Evolutionary conservation across 2,797 vertebrate genomes (phyloP).

Genomic region (Xerus rutilus): DNA sequence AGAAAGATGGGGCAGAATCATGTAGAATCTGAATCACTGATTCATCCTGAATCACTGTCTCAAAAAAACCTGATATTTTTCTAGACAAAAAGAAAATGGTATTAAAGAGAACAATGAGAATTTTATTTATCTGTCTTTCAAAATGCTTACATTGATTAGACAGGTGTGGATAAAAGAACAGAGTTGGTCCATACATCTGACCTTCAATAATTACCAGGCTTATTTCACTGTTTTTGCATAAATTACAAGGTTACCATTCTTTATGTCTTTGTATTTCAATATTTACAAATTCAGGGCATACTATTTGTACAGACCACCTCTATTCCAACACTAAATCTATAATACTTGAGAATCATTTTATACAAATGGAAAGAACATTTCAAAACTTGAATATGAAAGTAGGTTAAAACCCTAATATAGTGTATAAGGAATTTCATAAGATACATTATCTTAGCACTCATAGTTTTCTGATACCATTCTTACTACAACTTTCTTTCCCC

Average conservation of each 20-base stretch:
- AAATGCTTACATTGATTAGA: background rate
- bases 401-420: background rate
- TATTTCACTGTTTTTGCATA: background rate
- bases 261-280: constrained; percentile 27
- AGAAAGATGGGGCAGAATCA: background rate
- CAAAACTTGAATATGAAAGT: constrained; percentile 20
- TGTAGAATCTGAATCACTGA: background rate
- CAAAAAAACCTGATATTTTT: background rate
- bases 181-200: background rate
- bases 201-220: background rate
- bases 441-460: background rate
- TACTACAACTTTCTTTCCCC: background rate
- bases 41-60: background rate
- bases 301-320: background rate
- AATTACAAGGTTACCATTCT: background rate
- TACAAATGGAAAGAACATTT: background rate
- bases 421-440: background rate
- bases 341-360: constrained; percentile 1
- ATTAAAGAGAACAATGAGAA: constrained; percentile 16
- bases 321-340: background rate
- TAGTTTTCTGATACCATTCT: constrained; percentile 19
- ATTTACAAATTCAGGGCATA: constrained; percentile 12
- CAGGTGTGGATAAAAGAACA: background rate
- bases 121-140: background rate
- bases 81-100: background rate